Percentiles rank a stretch among this genome's conserved stretches.
These are phyloP conservation scores for Peucedramus taeniatus DNA, from an alignment of 2,113 vertebrate genomes.

Conservation along the genomic window DNA sequence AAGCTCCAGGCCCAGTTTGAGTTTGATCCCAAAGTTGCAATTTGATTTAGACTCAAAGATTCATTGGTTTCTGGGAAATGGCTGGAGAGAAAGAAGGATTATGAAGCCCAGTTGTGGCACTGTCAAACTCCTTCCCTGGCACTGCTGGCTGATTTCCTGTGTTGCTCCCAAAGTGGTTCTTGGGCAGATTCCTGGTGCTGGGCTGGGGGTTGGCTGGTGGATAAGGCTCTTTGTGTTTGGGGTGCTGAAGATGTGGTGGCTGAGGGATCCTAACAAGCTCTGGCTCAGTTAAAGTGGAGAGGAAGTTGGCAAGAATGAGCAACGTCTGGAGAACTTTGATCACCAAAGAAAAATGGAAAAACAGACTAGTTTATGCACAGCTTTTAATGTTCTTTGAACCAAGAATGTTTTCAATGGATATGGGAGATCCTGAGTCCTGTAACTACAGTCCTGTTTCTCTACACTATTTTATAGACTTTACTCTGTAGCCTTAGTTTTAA, in stretches of 20 bases:
- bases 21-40: neutral
- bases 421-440: neutral
- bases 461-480: neutral
- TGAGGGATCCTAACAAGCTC: neutral
- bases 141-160: neutral
- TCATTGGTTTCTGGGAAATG: neutral
- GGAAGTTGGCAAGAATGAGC: neutral
- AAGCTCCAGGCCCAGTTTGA: neutral
- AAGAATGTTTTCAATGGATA: neutral
- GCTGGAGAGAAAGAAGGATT: neutral
- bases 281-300: neutral
- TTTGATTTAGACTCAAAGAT: neutral
- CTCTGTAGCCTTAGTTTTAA: neutral
- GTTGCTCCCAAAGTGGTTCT: neutral
- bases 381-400: neutral
- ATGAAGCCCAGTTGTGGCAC: neutral
- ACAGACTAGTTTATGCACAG: neutral
- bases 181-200: neutral
- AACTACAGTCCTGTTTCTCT: neutral
- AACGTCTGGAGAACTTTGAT: neutral
- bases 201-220: neutral
- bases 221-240: neutral
- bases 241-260: neutral
- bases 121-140: neutral
- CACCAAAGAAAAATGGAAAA: neutral